Evolutionary conservation across 2,113 vertebrate genomes (phyloP).

Genomic region (Theristicus caerulescens): DNA sequence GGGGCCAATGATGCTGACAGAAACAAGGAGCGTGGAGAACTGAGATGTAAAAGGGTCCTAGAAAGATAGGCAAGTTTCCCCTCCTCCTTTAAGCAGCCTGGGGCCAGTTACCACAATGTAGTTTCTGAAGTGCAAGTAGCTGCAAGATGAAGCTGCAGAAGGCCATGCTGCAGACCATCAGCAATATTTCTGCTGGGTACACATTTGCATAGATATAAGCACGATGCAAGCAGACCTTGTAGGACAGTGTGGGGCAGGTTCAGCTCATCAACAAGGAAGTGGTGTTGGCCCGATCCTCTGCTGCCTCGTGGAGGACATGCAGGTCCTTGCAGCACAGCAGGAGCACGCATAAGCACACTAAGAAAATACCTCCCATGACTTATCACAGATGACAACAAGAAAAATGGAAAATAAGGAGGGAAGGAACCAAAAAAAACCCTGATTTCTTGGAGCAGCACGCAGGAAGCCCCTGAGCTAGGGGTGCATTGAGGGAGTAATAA

Average conservation of each 20-base stretch:
- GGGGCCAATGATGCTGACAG: not conserved
- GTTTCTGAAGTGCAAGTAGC: not conserved
- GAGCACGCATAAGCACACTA: not conserved
- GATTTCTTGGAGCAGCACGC: not conserved
- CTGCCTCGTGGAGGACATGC: not conserved
- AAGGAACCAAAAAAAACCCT: not conserved
- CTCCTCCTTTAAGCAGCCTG: not conserved
- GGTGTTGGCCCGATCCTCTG: fast-evolving
- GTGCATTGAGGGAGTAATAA: not conserved
- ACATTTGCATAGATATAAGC: fast-evolving
- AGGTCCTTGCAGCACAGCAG: not conserved
- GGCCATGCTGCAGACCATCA: not conserved
- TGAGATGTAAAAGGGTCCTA: not conserved
- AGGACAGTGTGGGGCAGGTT: not conserved
- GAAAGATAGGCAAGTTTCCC: not conserved
- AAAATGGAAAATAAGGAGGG: not conserved
- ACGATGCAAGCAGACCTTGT: fast-evolving
- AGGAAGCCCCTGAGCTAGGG: not conserved
- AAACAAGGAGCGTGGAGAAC: not conserved
- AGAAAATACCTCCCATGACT: not conserved
- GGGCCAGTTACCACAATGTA: not conserved
- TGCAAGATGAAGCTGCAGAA: not conserved
- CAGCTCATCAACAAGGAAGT: not conserved
- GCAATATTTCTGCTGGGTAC: not conserved
- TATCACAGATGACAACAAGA: not conserved